These are phyloP conservation scores for Cryptops parisi DNA, from an alignment of 2,888 invertebrate species.

Conservation along the genomic window DNA sequence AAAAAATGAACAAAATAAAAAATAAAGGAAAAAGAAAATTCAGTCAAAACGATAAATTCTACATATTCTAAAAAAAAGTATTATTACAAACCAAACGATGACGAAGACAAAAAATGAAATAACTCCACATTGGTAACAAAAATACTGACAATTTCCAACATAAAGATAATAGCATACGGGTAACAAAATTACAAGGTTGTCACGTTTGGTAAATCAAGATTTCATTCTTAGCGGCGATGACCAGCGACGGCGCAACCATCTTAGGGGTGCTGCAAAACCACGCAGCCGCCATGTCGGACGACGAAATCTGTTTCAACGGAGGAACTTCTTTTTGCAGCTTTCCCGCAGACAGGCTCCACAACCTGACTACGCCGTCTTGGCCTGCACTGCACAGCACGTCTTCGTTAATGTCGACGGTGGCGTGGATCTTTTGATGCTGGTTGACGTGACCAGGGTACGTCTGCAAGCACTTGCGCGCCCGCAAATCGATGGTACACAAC, in stretches of 20 bases:
- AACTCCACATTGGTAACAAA: too few species aligned
- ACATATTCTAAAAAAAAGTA: too few species aligned
- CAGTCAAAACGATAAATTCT: too few species aligned
- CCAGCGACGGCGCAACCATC: background rate
- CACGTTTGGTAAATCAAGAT: constrained; percentile 4
- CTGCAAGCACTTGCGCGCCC: background rate
- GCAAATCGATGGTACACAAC: background rate
- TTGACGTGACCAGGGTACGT: background rate
- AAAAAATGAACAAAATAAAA: too few species aligned
- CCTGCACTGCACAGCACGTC: constrained; percentile 5
- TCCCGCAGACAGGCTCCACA: constrained; percentile 1
- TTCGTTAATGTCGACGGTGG: background rate
- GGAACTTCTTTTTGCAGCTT: background rate
- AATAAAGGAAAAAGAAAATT: too few species aligned
- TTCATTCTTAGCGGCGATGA: background rate
- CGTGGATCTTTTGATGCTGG: background rate
- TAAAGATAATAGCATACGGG: too few species aligned
- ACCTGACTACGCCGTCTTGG: background rate
- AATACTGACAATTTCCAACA: too few species aligned
- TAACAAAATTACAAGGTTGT: too few species aligned
- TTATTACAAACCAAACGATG: too few species aligned
- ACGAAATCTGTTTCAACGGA: background rate
- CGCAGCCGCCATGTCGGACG: background rate
- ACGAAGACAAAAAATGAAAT: too few species aligned
- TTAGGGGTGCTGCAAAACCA: background rate